Base-by-base conservation (phyloP, 2,113 vertebrate genomes). In the Anser cygnoides region DNA sequence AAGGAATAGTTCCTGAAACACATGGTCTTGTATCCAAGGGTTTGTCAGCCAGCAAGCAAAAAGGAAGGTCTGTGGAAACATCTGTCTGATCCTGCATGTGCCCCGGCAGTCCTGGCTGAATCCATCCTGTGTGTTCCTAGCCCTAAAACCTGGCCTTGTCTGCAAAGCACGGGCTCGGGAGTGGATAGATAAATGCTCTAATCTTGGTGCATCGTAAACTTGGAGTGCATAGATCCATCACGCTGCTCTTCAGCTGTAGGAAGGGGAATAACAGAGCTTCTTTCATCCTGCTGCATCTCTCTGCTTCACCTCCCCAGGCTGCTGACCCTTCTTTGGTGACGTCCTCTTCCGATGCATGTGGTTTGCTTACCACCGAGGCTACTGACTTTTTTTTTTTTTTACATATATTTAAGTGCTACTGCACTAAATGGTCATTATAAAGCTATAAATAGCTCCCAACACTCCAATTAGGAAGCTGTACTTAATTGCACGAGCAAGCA, bases 401-500 rank as follows among this genome's bases (percentile, higher is more conserved):
- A 50, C 22, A 22, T 49, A 39, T 58, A 44, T 26, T 44, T 4
- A 37, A 77, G 72, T 67, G 72, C 63, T 66, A 8, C 67, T 0
- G 0, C 84, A 62, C 29, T 41, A 63, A 91, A 83, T 0, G 79
- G 81, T 90, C 90, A 91, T 93, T 91, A 90, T 22, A 54, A 80
- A 77, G 84, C 95, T 93, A 91, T 95, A 95, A 96, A 95, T 87
- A 93, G 87, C 63, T 91, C 73, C 44, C 43, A 78, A 41, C 54
- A 13, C 70, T 95, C 66, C 78, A 94, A 55, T 97, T 95, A 95
- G 71, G 84, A 54, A 85, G 44, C 71, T 70, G 67, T 39, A 50
- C 81, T 95, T 92, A 94, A 94, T 58, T 95, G 81, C 31, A 37
- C 5, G 17, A 54, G 52, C 43, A 44, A 33, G 3, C 20, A 18